Conservation (phyloP, 2,888 invertebrate genomes). For the Lasioglossum leucozonium region DNA sequence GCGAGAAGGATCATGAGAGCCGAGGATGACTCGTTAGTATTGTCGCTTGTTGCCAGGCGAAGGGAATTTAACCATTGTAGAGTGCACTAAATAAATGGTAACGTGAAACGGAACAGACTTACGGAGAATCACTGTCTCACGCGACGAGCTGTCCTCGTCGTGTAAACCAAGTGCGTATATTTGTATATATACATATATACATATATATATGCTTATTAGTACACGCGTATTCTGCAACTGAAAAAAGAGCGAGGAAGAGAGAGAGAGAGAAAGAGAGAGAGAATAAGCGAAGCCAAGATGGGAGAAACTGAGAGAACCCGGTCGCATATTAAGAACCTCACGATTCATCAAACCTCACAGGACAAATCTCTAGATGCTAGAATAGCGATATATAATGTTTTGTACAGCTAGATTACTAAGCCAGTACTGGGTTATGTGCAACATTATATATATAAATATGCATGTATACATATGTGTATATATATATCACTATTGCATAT, state of each 20-base stretch:
- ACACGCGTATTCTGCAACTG: background rate
- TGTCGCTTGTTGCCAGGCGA: constrained; percentile 15
- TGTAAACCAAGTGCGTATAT: background rate
- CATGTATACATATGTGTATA: constrained; percentile 27
- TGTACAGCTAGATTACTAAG: constrained; percentile 84
- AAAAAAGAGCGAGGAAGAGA: background rate
- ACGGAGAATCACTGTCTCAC: background rate
- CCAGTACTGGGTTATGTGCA: constrained; percentile 84
- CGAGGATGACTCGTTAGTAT: constrained; percentile 20
- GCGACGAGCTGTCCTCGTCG: background rate
- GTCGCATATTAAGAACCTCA: constrained; percentile 66
- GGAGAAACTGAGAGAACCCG: constrained; percentile 42
- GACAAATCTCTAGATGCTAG: constrained; percentile 83
- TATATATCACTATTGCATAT: constrained; percentile 21
- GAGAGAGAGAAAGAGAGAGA: background rate
- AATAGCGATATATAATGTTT: constrained; percentile 82
- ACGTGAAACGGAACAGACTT: background rate
- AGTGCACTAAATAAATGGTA: constrained; percentile 13
- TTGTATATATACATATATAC: background rate
- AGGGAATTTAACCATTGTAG: constrained; percentile 21
- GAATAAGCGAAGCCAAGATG: constrained; percentile 12
- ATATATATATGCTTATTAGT: background rate
- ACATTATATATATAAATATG: constrained; percentile 77
- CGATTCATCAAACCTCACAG: constrained; percentile 81
- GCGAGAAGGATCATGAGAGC: constrained; percentile 19